Percentiles rank a stretch among this genome's conserved stretches.
Evolutionary conservation across 2,797 vertebrate species (phyloP).

Genomic region (Carcharodon carcharias): DNA sequence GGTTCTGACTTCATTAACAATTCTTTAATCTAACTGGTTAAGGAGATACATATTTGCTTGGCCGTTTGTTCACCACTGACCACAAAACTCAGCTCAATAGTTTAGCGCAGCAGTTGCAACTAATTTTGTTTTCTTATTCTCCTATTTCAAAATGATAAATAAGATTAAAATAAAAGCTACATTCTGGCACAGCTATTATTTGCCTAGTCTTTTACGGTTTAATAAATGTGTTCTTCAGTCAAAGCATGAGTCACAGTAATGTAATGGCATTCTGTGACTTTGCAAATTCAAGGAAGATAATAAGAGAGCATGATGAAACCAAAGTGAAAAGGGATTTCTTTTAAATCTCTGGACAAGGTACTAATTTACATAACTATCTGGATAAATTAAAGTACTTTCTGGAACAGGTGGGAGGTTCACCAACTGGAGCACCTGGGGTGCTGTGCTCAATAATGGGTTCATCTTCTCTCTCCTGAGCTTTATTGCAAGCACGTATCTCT

Average conservation of each 20-base stretch:
- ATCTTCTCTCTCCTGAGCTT: background rate
- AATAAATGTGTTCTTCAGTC: background rate
- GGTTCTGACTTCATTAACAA: background rate
- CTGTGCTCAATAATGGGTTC: background rate
- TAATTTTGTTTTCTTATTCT: background rate
- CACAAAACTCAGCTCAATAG: background rate
- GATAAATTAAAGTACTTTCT: background rate
- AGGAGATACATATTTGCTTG: background rate
- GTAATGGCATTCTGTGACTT: background rate
- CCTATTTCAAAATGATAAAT: background rate
- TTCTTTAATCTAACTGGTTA: background rate
- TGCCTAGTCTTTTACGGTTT: background rate
- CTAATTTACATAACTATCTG: background rate
- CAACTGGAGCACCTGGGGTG: background rate
- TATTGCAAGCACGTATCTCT: background rate
- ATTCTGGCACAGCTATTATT: background rate
- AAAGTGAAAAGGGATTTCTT: background rate
- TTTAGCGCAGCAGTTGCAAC: background rate
- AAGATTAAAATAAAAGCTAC: background rate
- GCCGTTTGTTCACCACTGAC: background rate
- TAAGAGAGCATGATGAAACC: background rate
- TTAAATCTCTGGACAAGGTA: background rate
- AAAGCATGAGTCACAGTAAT: background rate
- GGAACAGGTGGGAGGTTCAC: background rate
- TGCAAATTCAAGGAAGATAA: background rate